Conservation (phyloP, 1,140 invertebrate species). For the Phymastichus coffea region DNA sequence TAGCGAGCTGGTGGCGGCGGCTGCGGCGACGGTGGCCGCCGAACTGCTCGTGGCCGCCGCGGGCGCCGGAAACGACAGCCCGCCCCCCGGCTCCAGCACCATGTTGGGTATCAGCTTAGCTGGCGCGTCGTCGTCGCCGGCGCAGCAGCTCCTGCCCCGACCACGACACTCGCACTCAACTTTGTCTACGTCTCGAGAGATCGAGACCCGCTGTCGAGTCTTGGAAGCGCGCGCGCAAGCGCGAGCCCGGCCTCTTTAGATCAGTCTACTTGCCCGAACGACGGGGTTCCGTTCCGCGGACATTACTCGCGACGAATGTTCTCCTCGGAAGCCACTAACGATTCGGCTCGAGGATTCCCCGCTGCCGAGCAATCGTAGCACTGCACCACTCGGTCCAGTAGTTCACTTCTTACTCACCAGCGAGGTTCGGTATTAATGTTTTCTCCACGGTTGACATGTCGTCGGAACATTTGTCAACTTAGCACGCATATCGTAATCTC, state of each 20-base stretch:
- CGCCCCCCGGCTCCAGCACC: constrained; percentile 56
- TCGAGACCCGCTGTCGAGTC: not conserved
- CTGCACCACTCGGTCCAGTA: too few relatives aligned
- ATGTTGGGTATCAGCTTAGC: constrained; percentile 54
- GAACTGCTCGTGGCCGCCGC: constrained; percentile 42
- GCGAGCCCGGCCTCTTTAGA: not conserved
- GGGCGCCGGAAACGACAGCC: constrained; percentile 54
- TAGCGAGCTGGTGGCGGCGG: constrained; percentile 50
- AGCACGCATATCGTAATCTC: too few relatives aligned
- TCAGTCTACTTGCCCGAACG: not conserved
- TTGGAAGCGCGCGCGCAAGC: not conserved
- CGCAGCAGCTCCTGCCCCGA: not conserved
- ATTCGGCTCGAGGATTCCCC: too few relatives aligned
- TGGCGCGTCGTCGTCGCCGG: not conserved
- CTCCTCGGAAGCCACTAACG: too few relatives aligned
- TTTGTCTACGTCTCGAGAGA: not conserved
- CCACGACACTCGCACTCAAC: constrained; percentile 10
- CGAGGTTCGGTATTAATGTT: too few relatives aligned
- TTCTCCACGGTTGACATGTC: too few relatives aligned
- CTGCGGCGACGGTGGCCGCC: constrained; percentile 29
- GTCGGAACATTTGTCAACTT: too few relatives aligned
- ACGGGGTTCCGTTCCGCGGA: not conserved
- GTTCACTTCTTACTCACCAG: too few relatives aligned
- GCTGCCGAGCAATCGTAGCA: too few relatives aligned
- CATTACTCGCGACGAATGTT: too few relatives aligned